phyloP scores from a whole-genome alignment of 2,797 vertebrate genomes.

The Liasis olivaceus region DNA sequence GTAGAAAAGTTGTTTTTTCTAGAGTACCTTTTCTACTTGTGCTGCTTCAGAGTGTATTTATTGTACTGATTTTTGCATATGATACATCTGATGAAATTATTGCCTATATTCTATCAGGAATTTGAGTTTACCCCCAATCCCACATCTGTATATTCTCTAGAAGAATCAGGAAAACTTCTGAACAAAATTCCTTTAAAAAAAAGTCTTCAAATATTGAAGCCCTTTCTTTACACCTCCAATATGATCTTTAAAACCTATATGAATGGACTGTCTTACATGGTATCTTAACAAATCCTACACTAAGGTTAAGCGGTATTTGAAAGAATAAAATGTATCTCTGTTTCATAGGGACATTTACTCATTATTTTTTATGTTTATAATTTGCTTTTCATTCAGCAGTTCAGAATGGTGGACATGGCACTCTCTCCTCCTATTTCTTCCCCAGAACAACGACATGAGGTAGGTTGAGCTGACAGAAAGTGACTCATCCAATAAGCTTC shows the following conservation, averaged over 20 bases:
- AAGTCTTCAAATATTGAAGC: too few species aligned
- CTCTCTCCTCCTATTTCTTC: neutral
- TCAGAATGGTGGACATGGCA: neutral
- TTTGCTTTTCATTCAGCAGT: neutral
- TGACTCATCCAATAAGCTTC: neutral
- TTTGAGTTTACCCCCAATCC: neutral
- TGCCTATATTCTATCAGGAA: too few species aligned
- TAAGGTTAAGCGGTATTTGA: neutral
- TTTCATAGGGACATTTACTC: neutral
- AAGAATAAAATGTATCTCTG: neutral
- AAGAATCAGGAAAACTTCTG: neutral
- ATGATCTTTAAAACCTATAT: neutral
- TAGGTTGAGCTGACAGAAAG: neutral
- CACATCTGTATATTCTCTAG: neutral
- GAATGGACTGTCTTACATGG: neutral
- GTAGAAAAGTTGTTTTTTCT: neutral
- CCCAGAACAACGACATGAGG: neutral
- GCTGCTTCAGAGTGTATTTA: neutral
- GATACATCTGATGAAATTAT: neutral
- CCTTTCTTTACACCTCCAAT: neutral
- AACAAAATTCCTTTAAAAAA: too few species aligned
- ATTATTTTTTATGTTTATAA: neutral
- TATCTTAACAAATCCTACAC: neutral
- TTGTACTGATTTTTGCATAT: neutral
- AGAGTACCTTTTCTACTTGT: neutral